Base-by-base conservation (phyloP, 2,113 vertebrate species). In the Megaceryle torquata region DNA sequence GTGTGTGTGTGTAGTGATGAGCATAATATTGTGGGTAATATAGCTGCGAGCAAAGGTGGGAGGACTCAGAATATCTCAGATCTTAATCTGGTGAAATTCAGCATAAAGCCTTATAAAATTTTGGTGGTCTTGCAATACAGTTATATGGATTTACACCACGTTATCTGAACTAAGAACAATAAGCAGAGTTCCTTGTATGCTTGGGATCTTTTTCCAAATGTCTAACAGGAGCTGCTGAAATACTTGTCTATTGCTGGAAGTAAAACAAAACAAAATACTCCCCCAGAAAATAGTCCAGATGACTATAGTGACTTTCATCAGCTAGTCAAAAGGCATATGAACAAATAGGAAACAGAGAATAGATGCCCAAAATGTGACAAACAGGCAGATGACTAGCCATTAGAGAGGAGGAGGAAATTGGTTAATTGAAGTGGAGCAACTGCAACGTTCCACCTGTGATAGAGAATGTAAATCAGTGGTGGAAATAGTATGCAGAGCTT, bases 391-490 rank as follows among this genome's bases (percentile, higher is more conserved):
- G 53, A 56, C 18, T 72, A 1, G 0, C 11, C 19, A 10, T 74
- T 37, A 48, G 20, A 59, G 16, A 25, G 13, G n/a, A 87, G 69
- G 46, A 64, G 12, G 69, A 96, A 91, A 86, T 19, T 46, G 25
- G 16, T 91, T 94, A 74, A 67, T 83, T 60, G n/a, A 44, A 65
- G 43, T 31, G 22, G 37, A 78, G 28, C 18, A 87, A 82, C 48
- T 65, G 76, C 91, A 86, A n/a, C 77, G 74, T 97, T 93, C 72
- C 71, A 86, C 53, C 59, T 77, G n/a, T 56, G 68, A 81, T 24
- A 79, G 48, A 78, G 81, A 82, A 91, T 59, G 59, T 69, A 81
- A 84, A 84, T 82, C 71, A 54, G 53, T 63, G 44, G 44, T 50
- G 48, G n/a, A 78, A 89, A 57, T 12, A 26, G 25, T 61, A 75